Evolutionary conservation across 2,113 vertebrate species (phyloP).

Genomic region (Sigmodon hispidus): DNA sequence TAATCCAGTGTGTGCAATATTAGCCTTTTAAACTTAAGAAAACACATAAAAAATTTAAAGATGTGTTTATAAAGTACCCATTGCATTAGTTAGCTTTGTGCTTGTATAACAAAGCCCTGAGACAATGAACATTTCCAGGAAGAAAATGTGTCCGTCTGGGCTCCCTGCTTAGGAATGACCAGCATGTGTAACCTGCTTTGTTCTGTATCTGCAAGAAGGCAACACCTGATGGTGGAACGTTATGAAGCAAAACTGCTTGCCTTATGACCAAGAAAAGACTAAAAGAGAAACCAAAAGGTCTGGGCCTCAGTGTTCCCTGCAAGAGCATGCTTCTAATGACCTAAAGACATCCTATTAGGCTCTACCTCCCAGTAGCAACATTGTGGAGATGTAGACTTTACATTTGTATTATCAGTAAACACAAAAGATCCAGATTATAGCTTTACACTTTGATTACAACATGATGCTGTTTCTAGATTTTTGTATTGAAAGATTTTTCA

Average conservation of each 20-base stretch:
- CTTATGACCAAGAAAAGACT: background rate
- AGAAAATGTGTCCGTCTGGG: background rate
- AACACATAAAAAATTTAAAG: background rate
- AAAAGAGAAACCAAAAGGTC: background rate
- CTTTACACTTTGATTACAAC: constrained; percentile 1
- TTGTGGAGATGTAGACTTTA: background rate
- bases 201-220: background rate
- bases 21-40: background rate
- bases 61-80: background rate
- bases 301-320: no score
- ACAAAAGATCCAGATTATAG: background rate
- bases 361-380: background rate
- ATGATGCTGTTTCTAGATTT: background rate
- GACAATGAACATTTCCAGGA: background rate
- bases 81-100: background rate
- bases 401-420: background rate
- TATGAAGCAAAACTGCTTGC: background rate
- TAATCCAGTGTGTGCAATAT: background rate
- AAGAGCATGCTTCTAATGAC: no score
- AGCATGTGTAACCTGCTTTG: background rate
- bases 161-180: background rate
- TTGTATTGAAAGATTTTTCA: constrained; percentile 26
- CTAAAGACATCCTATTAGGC: background rate
- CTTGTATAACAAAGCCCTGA: background rate
- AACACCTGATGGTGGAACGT: background rate